Conservation (phyloP, 2,113 vertebrate species). For the Verasper variegatus region DNA sequence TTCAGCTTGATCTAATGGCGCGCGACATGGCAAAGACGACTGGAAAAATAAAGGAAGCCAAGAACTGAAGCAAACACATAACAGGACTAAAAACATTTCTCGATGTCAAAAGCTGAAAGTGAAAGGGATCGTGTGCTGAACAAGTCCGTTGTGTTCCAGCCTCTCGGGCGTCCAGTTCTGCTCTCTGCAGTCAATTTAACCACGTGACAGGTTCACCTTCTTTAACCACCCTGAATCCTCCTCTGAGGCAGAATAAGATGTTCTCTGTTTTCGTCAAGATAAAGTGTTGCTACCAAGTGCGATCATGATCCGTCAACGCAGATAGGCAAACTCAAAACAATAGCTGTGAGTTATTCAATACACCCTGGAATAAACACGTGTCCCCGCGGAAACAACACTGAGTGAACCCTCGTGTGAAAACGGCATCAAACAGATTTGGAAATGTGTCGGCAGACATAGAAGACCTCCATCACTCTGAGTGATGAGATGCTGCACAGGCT, state of each 20-base stretch:
- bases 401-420: conserved; percentile 43
- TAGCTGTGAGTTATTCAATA: conserved; percentile 57
- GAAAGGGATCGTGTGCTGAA: neutral
- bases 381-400: conserved; percentile 61
- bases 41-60: neutral
- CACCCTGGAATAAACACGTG: conserved; percentile 47
- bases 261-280: conserved; percentile 33
- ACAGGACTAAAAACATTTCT: neutral
- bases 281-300: conserved; percentile 28
- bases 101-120: neutral
- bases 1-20: too few species aligned
- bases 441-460: conserved; percentile 36
- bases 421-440: conserved; percentile 47
- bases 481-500: conserved; percentile 34
- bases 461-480: conserved; percentile 38
- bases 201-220: conserved; percentile 39
- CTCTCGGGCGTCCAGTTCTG: conserved; percentile 14
- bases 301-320: conserved; percentile 46
- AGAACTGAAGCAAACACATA: neutral
- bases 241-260: conserved; percentile 13
- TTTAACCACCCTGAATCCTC: conserved; percentile 11
- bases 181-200: conserved; percentile 24
- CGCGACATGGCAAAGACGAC: too few species aligned
- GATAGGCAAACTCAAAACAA: conserved; percentile 47
- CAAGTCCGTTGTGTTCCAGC: conserved; percentile 5